A percentile compares a stretch with the other conserved stretches of the same genome.
Evolutionary conservation across 2,113 vertebrate species (phyloP).

Genomic region (Tetrao urogallus): DNA sequence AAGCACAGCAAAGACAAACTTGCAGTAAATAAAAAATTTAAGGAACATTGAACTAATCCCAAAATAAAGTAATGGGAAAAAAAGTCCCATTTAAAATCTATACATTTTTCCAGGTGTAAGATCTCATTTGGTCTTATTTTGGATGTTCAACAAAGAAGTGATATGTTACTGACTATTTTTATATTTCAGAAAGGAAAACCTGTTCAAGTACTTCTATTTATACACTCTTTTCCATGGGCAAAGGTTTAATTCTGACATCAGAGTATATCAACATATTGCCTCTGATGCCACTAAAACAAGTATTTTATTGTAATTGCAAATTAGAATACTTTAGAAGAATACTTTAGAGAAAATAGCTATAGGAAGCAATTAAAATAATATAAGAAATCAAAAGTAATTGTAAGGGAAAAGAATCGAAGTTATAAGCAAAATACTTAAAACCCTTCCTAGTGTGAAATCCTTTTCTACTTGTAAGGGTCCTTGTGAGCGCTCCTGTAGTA

Average conservation of each 20-base stretch:
- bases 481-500: neutral
- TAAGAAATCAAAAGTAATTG: constrained; percentile 29
- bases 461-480: neutral
- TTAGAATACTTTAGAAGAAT: neutral
- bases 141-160: neutral
- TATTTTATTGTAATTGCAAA: neutral
- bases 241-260: neutral
- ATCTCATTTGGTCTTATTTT: neutral
- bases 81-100: neutral
- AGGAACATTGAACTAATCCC: neutral
- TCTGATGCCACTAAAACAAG: neutral
- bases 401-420: constrained; percentile 25
- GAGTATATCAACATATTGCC: neutral
- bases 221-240: neutral
- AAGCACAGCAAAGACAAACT: neutral
- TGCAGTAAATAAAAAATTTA: neutral
- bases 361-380: neutral
- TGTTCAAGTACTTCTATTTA: neutral
- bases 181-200: neutral
- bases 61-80: neutral
- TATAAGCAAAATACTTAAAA: constrained; percentile 28
- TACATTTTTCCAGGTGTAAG: neutral
- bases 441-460: constrained; percentile 7
- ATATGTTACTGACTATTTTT: neutral
- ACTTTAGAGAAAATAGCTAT: neutral